A percentile compares a stretch with the other conserved stretches of the same genome.
Conservation (phyloP, 2,888 invertebrate species). For the Sphecodes monilicornis region DNA sequence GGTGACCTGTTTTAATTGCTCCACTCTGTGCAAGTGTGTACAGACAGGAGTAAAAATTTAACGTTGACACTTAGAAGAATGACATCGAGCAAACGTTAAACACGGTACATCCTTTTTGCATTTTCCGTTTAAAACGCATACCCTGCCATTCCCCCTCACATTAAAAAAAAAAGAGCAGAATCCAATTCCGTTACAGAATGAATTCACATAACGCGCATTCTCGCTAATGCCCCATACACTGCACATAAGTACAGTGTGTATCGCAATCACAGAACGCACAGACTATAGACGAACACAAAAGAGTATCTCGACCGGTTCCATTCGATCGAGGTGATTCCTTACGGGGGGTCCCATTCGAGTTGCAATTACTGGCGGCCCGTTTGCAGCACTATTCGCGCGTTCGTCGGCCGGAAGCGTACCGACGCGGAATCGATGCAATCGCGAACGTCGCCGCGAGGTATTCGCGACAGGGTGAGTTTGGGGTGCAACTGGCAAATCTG, state of each 20-base stretch:
- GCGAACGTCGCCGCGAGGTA: slow-evolving; percentile 22
- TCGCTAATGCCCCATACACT: not conserved
- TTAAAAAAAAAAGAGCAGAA: too few relatives aligned
- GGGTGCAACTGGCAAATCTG: not conserved
- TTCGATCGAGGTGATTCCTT: slow-evolving; percentile 5
- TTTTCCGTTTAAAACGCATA: not conserved
- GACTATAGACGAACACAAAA: not conserved
- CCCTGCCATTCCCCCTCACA: not conserved
- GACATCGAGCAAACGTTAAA: too few relatives aligned
- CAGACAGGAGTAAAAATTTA: too few relatives aligned
- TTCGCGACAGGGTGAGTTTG: not conserved
- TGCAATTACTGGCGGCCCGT: not conserved
- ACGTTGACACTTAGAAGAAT: too few relatives aligned
- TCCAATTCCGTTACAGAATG: not conserved
- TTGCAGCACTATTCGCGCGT: not conserved
- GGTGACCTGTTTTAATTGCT: too few relatives aligned
- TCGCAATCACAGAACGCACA: not conserved
- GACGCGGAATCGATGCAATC: slow-evolving; percentile 20
- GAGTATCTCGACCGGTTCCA: slow-evolving; percentile 3
- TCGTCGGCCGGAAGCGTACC: not conserved
- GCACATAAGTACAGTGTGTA: not conserved
- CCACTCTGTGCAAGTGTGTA: too few relatives aligned
- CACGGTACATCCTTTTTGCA: not conserved
- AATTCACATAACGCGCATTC: not conserved
- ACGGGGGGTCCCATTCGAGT: slow-evolving; percentile 15